Conservation (phyloP, 2,113 vertebrate genomes). For the Campylomormyrus tamandua region DNA sequence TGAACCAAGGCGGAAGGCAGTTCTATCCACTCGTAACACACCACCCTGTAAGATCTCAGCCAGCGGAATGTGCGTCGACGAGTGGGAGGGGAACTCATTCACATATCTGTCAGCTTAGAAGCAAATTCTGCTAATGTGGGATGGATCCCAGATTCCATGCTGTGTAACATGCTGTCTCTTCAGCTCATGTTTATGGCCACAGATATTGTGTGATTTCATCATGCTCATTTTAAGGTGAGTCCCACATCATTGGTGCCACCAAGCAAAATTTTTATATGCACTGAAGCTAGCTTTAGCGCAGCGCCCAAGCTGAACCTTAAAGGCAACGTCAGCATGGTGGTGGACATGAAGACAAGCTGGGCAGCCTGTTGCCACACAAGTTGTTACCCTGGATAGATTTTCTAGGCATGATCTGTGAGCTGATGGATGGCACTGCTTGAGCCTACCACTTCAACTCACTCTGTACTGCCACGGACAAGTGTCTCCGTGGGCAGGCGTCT, state of each 20-base stretch:
- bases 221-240: background rate
- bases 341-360: background rate
- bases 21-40: background rate
- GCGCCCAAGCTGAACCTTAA: background rate
- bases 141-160: background rate
- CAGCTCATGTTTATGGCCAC: background rate
- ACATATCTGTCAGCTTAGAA: background rate
- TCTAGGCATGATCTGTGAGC: background rate
- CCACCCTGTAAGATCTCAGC: background rate
- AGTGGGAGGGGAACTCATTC: background rate
- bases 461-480: background rate
- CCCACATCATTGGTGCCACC: background rate
- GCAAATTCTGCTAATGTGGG: background rate
- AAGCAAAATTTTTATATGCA: background rate
- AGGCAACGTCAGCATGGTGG: background rate
- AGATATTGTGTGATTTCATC: background rate
- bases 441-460: no score
- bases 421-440: background rate
- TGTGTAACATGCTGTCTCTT: background rate
- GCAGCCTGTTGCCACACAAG: background rate
- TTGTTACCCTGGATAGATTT: background rate
- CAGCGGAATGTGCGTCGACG: background rate
- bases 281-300: background rate
- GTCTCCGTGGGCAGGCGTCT: background rate
- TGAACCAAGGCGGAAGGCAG: background rate